Evolutionary conservation across 2,888 invertebrate genomes (phyloP), one percentile per base, ranked within the genome.

Genomic region (Cabera pusaria): DNA sequence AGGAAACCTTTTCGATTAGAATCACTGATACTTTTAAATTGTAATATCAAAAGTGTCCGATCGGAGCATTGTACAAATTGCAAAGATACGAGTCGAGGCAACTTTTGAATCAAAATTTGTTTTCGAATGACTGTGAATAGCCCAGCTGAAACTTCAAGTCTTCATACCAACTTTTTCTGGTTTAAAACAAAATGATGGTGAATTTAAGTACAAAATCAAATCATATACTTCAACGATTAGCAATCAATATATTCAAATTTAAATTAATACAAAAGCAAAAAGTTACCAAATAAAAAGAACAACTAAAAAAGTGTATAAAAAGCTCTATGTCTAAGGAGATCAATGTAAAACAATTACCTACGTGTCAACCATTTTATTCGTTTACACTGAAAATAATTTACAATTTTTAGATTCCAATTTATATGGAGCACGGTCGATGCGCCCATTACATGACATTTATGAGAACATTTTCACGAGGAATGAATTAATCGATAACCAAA

Each of bases 311-410:
- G n/a, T n/a, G n/a, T n/a, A n/a, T n/a, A 53, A 56, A 49, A 50
- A 56, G 50, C 47, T 23, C 33, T 41, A 23, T 46, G 11, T 32
- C 7, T 18, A 36, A 45, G 63, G 51, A 55, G 49, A 32, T 34
- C 42, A 64, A 56, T 59, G 57, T 51, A 63, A 70, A 59, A 56
- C 55, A 47, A 38, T 46, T 28, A 64, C 54, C 45, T 28, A 64
- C 54, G 56, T 65, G 56, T 60, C 60, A 64, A 65, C 54, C 52
- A 56, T 40, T 34, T 64, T 71, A 69, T 48, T 59, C 52, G 54
- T 62, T 52, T 66, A 66, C 60, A 68, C 64, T 61, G 64, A 64
- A 64, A 68, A 71, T 72, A 67, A 68, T 72, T 67, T 55, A 57
- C 59, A 59, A 34, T 37, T 48, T 52, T 41, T 43, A 46, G 33